Evolutionary conservation across 1,140 invertebrate species (phyloP).

Genomic region (Stenopsyche tienmushanensis): DNA sequence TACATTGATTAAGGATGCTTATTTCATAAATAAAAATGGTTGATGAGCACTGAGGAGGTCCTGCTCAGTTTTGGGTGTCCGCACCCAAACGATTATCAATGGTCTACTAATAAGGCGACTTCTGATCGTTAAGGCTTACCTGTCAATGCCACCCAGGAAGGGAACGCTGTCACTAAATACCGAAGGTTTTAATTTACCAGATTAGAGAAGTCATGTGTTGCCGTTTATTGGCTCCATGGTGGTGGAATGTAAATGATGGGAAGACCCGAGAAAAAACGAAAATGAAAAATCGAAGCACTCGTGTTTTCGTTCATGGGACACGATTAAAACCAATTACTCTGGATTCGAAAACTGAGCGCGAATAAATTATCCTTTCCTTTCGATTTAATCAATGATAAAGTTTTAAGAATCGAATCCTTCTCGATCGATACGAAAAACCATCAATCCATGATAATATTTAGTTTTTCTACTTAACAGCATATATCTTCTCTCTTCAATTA

Average conservation of each 20-base stretch:
- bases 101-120: slow-evolving; percentile 34
- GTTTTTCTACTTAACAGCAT: too few species aligned
- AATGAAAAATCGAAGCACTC: background rate
- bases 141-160: slow-evolving; percentile 41
- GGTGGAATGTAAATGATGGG: slow-evolving; percentile 23
- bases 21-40: too few species aligned
- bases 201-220: slow-evolving; percentile 34
- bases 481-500: too few species aligned
- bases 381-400: too few species aligned
- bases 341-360: too few species aligned
- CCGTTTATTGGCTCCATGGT: slow-evolving; percentile 33
- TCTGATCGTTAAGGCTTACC: slow-evolving; percentile 23
- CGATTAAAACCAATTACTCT: background rate
- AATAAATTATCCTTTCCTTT: too few species aligned
- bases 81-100: slow-evolving; percentile 29
- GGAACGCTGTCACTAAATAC: slow-evolving; percentile 38
- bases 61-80: background rate
- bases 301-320: background rate
- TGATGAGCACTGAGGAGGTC: too few species aligned
- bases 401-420: too few species aligned
- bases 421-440: too few species aligned
- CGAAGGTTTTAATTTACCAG: slow-evolving; percentile 38
- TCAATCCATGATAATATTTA: too few species aligned
- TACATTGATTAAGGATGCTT: too few species aligned
- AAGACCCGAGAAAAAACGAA: background rate